Percentiles rank a stretch among this genome's conserved stretches.
These are phyloP conservation scores for Microctonus brassicae DNA, from an alignment of 2,888 invertebrate genomes.

Conservation along the genomic window DNA sequence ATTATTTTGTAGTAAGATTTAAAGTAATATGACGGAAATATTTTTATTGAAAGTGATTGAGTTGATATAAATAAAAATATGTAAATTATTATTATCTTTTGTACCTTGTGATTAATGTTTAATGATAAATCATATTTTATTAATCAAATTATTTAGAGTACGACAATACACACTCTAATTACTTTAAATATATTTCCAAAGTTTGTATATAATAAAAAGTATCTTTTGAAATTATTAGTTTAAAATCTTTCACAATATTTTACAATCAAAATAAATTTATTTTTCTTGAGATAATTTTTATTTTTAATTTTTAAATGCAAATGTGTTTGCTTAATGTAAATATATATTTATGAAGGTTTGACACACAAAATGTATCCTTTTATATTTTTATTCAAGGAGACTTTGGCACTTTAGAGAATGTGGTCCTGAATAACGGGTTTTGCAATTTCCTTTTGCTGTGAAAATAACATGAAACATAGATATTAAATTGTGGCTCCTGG, in stretches of 20 bases:
- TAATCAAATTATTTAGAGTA: no score
- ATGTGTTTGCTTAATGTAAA: not conserved
- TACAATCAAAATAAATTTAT: no score
- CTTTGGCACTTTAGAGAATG: slow-evolving; percentile 33
- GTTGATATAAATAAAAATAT: not conserved
- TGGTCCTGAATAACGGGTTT: slow-evolving; percentile 43
- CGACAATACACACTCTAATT: no score
- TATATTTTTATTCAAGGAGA: slow-evolving; percentile 19
- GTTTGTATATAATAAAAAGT: no score
- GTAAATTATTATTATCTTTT: not conserved
- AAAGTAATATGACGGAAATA: not conserved
- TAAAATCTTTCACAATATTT: no score
- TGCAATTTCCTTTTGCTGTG: slow-evolving; percentile 39
- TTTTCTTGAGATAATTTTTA: not conserved
- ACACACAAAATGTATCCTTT: not conserved
- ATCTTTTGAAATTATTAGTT: no score
- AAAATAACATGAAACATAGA: slow-evolving; percentile 34
- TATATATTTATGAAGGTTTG: not conserved
- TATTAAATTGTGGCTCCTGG: not conserved
- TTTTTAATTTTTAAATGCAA: not conserved
- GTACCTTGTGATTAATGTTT: no score
- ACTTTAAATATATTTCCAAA: no score
- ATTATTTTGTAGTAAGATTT: not conserved
- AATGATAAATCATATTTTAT: no score
- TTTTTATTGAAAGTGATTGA: not conserved